Conservation (phyloP, 2,797 vertebrate genomes). For the Alcedo quadribrachys region DNA sequence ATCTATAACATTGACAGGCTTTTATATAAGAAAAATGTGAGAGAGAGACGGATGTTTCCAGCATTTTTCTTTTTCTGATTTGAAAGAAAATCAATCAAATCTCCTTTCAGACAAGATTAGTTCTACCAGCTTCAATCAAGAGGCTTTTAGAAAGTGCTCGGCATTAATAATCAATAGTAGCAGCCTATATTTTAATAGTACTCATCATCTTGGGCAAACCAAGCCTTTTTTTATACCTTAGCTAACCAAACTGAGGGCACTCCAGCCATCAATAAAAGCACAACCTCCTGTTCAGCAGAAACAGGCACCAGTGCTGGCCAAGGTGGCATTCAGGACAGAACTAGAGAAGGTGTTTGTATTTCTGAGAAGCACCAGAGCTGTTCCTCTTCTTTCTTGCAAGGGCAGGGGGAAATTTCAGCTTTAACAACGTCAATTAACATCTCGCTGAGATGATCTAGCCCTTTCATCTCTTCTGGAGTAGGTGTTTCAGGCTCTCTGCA, state of each 20-base stretch:
- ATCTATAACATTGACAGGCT: neutral
- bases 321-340: neutral
- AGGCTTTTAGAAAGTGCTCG: constrained; percentile 17
- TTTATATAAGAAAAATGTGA: neutral
- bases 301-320: neutral
- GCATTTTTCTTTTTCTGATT: constrained; percentile 13
- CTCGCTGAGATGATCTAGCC: neutral
- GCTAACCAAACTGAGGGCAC: neutral
- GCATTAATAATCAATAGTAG: constrained; percentile 52
- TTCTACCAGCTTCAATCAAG: constrained; percentile 16
- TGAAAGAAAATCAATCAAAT: constrained; percentile 51
- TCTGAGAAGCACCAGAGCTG: neutral
- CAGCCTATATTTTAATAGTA: constrained; percentile 17
- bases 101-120: neutral
- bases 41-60: neutral
- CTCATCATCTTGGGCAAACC: neutral
- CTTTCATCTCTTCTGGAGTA: neutral
- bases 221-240: neutral
- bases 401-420: neutral
- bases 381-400: neutral
- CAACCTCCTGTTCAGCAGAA: neutral
- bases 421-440: neutral
- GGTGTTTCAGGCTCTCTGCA: neutral
- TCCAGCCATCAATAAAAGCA: neutral
- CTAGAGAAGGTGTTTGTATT: neutral